Evolutionary conservation across 2,797 vertebrate species (phyloP).

Genomic region (Pipistrellus pygmaeus): DNA sequence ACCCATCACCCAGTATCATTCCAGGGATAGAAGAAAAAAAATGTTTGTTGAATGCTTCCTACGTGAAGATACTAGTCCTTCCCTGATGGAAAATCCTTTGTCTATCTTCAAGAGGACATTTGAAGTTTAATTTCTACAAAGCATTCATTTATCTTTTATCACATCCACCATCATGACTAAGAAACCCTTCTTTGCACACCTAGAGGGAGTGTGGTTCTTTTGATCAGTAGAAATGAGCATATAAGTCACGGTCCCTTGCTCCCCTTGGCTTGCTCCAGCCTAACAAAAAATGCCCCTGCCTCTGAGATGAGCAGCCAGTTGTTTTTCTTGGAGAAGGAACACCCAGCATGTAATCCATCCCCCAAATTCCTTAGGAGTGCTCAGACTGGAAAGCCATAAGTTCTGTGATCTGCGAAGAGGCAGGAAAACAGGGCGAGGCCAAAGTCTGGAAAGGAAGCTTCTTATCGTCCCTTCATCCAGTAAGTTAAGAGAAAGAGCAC

Average conservation of each 20-base stretch:
- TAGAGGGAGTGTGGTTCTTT: background rate
- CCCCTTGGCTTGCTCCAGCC: background rate
- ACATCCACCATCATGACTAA: background rate
- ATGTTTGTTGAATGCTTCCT: background rate
- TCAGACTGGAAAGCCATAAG: background rate
- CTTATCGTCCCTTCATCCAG: background rate
- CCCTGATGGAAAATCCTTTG: background rate
- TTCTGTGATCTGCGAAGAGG: background rate
- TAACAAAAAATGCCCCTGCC: background rate
- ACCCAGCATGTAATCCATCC: background rate
- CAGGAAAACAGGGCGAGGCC: background rate
- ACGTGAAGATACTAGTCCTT: background rate
- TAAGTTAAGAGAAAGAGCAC: background rate
- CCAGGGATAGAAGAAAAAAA: background rate
- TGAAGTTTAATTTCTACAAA: background rate
- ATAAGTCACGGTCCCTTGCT: background rate
- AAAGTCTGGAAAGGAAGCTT: background rate
- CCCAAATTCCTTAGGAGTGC: background rate
- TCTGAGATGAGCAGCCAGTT: background rate
- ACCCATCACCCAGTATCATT: background rate
- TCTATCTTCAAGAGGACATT: background rate
- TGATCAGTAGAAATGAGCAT: background rate
- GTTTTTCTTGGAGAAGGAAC: background rate
- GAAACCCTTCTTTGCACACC: background rate
- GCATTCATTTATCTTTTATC: background rate